phyloP scores from a whole-genome alignment of 2,888 invertebrate species.

The Alitta virens region DNA sequence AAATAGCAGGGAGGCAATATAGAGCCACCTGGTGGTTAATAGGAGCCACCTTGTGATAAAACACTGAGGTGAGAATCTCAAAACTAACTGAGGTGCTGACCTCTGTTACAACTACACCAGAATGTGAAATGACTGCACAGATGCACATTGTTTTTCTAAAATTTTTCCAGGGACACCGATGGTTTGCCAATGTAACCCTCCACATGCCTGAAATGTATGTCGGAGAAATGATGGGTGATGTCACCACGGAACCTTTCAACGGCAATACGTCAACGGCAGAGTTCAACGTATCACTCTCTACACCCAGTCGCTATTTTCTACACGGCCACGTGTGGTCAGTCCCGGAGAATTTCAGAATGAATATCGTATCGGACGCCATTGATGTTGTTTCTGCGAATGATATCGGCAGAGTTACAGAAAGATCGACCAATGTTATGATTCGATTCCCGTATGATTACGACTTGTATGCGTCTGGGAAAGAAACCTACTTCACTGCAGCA shows the following conservation, averaged over 20 bases:
- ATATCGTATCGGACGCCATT: neutral
- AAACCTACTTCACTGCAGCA: neutral
- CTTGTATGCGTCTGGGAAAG: neutral
- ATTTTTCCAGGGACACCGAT: neutral
- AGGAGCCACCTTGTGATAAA: too few relatives aligned
- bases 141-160: neutral
- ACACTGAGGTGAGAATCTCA: too few relatives aligned
- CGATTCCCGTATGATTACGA: neutral
- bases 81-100: too few relatives aligned
- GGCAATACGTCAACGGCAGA: neutral
- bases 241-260: neutral
- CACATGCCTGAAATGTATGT: neutral
- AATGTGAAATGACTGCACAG: neutral
- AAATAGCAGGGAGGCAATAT: too few relatives aligned
- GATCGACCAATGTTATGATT: neutral
- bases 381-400: neutral
- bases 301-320: neutral
- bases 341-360: neutral
- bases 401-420: neutral
- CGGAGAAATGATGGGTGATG: neutral
- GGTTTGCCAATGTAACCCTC: neutral
- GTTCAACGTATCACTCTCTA: neutral
- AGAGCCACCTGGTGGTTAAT: too few relatives aligned
- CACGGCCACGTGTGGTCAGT: neutral
- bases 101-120: neutral